Conservation (phyloP, 2,113 vertebrate species). For the Numida meleagris region DNA sequence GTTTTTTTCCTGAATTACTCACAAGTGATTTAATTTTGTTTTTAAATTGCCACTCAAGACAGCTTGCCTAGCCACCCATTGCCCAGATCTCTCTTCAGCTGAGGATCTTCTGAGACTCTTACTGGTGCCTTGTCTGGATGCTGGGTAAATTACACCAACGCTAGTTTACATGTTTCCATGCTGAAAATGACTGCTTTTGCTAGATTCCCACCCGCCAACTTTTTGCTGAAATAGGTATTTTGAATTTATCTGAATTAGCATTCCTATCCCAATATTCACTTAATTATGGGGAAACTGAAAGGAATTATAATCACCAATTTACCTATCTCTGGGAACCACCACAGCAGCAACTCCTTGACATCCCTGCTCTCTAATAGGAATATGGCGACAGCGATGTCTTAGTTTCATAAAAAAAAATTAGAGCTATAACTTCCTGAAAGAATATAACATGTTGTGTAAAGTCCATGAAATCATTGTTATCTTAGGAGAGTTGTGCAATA, state of each 20-base stretch:
- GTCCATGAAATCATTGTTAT: neutral
- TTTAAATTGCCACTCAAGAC: neutral
- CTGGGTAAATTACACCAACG: rapidly evolving
- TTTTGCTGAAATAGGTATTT: neutral
- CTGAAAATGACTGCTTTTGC: neutral
- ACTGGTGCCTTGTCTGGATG: neutral
- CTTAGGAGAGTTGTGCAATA: neutral
- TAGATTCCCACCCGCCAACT: neutral
- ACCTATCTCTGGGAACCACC: neutral
- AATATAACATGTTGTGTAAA: neutral
- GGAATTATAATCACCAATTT: neutral
- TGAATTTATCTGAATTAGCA: neutral
- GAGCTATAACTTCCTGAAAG: neutral
- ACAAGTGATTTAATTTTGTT: neutral
- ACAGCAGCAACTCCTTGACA: neutral
- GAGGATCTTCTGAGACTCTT: neutral
- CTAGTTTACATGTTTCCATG: neutral
- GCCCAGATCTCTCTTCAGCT: neutral
- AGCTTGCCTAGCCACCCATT: neutral
- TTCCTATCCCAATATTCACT: neutral
- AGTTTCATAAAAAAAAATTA: neutral
- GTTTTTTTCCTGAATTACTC: neutral
- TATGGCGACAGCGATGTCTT: neutral
- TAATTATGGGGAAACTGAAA: neutral
- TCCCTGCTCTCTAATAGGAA: neutral